phyloP scores from a whole-genome alignment of 2,797 vertebrate genomes.

The Tympanoctomys barrerae region DNA sequence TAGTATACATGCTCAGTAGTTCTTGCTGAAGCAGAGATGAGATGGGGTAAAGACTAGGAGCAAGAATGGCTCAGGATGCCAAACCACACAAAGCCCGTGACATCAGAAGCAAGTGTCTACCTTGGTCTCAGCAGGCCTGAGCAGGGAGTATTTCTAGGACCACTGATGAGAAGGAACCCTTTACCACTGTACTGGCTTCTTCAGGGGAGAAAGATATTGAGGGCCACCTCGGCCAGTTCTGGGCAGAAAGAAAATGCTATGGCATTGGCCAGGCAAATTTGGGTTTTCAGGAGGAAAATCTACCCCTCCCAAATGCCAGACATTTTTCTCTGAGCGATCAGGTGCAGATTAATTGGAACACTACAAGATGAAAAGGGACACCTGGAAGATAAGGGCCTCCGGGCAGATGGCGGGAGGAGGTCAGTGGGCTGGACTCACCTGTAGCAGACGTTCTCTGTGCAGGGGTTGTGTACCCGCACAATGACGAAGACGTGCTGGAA shows the following conservation, averaged over 20 bases:
- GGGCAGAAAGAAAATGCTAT: neutral
- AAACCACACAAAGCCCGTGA: neutral
- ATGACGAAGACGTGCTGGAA: conserved; percentile 99
- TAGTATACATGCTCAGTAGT: fast-evolving
- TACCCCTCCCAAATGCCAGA: neutral
- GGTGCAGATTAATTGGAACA: neutral
- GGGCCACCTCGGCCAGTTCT: fast-evolving
- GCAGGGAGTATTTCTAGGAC: neutral
- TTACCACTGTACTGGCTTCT: neutral
- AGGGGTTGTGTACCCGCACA: conserved; percentile 97
- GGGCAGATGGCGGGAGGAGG: neutral
- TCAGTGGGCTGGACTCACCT: conserved; percentile 90
- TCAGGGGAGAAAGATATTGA: neutral
- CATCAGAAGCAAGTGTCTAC: neutral
- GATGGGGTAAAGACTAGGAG: no score
- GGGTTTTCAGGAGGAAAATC: neutral
- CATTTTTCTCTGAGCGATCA: neutral
- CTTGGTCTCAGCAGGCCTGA: fast-evolving
- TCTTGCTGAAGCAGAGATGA: neutral
- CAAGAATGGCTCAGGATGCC: neutral
- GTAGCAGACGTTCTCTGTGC: conserved; percentile 98
- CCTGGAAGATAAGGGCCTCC: neutral
- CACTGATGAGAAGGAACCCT: neutral
- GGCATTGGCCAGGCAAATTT: neutral
- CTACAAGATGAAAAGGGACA: neutral